Conservation (phyloP, 1,140 invertebrate genomes). For the Orius insidiosus region DNA sequence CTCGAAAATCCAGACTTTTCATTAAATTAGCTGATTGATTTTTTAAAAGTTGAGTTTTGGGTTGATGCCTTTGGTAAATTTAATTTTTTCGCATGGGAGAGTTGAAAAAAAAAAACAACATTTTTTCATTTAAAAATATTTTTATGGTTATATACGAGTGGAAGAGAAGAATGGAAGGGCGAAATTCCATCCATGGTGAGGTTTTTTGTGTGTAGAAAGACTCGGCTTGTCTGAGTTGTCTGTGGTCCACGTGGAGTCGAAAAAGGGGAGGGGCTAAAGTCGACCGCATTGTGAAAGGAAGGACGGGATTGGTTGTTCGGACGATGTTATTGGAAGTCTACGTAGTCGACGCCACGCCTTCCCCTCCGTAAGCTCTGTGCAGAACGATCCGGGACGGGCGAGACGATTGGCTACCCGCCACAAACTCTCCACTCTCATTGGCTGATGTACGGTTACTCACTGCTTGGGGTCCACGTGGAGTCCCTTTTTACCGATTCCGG, state of each 20-base stretch:
- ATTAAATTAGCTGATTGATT: too few relatives aligned
- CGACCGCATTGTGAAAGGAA: neutral
- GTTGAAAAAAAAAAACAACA: too few relatives aligned
- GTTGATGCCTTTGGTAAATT: too few relatives aligned
- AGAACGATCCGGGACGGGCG: neutral
- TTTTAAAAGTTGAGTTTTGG: too few relatives aligned
- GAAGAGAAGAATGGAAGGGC: neutral
- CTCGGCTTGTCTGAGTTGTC: constrained; percentile 7
- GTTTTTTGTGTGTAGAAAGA: constrained; percentile 11
- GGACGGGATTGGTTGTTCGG: too few relatives aligned
- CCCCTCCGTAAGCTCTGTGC: too few relatives aligned
- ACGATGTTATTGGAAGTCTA: too few relatives aligned
- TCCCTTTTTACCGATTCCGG: constrained; percentile 15
- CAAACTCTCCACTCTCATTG: neutral
- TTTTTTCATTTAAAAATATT: too few relatives aligned
- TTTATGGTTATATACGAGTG: too few relatives aligned
- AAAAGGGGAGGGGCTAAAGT: neutral
- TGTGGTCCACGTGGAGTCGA: constrained; percentile 16
- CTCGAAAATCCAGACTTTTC: too few relatives aligned
- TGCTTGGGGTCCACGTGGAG: constrained; percentile 20
- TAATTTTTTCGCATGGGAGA: too few relatives aligned
- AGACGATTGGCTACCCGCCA: neutral
- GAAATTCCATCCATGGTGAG: constrained; percentile 3
- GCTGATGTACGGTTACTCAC: neutral
- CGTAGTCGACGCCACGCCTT: too few relatives aligned